Evolutionary conservation across 2,797 vertebrate species (phyloP), one percentile per base, ranked within the genome.

Genomic region (Mycteria americana): DNA sequence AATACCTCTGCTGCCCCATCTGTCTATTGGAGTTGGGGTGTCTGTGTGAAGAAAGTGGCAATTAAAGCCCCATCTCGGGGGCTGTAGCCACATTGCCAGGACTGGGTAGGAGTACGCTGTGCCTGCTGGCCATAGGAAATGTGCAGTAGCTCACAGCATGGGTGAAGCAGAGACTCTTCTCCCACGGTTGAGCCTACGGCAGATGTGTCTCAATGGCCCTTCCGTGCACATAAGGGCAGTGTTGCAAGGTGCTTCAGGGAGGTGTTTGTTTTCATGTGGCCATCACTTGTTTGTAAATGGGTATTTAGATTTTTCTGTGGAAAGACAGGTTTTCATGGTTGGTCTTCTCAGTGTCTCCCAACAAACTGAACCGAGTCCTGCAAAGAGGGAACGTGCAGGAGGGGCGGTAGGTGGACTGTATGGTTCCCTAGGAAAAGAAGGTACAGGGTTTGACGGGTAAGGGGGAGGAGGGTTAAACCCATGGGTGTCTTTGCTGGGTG

Each of bases 201-300:
- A 75, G n/a, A 56, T 1, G 1, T 13, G 11, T n/a, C 63, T 81
- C 4, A 6, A 6, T 27, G 50, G 62, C n/a, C n/a, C 12, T 72
- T 41, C 74, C 0, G 0, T 62, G 82, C 46, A 39, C 22, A 2
- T 27, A n/a, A 23, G 45, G 57, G 31, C 41, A 56, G 50, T 4
- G 3, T 35, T 88, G 37, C 53, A 68, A 30, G 57, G 50, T 74
- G 65, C 62, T 73, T 64, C 31, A 23, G 30, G 75, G 75, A 39
- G 22, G 10, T 57, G 27, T 65, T 75, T 70, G 43, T 68, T 84
- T 88, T 59, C 33, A 4, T 21, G 41, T 35, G 41, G 15, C 78
- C 91, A 39, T 74, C 62, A 18, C 30, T 41, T 77, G 13, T 51
- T 45, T 35, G 33, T n/a, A 1, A 7, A 2, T 23, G 43, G 41